Evolutionary conservation across 2,888 invertebrate species (phyloP), one percentile per base, ranked within the genome.

Genomic region (Sipha maydis): DNA sequence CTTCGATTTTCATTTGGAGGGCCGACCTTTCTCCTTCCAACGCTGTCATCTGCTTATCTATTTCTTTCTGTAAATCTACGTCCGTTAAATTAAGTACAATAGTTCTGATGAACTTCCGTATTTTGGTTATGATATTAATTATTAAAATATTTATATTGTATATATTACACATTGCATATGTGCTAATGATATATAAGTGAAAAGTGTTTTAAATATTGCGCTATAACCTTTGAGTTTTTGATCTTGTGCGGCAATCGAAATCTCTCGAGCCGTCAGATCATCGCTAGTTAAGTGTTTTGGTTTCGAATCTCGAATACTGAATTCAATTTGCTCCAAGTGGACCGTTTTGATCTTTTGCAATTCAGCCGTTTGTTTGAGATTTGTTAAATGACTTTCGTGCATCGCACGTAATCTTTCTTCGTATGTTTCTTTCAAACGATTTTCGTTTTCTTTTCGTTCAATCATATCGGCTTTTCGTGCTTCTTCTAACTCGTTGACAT

Each of bases 31-130:
- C 80, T 21, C 80, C 79, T 41, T 88, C 86, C 41, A 88, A 75
- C 3, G 8, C 48, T 1, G 80, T 73, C 61, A 88, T 56, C 19
- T 88, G 86, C 28, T 88, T 88, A 4, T 75, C 75, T 28, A 88
- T 25, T 82, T 88, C 86, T 88, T 88, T 56, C 61, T 88, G 80
- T 73, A 88, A 82, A 41, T 88, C 86, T 88, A 61, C 7, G 54
- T 3, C 56, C 25, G 9, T 69, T 9, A n/a, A n/a, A n/a, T 69
- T n/a, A n/a, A 69, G 25, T 25, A 11, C 8, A 11, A 69, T 3
- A 11, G 11, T 11, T 28, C 28, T 28, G 11, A 11, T 11, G 69
- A n/a, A 28, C 11, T 28, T 69, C 1, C 69, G 69, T 28, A 28
- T 11, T 69, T 73, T 4, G 14, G 34, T 34, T 3, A 28, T 69